These are phyloP conservation scores for Dynastes hyllus DNA, from an alignment of 2,888 invertebrate genomes.

Conservation along the genomic window DNA sequence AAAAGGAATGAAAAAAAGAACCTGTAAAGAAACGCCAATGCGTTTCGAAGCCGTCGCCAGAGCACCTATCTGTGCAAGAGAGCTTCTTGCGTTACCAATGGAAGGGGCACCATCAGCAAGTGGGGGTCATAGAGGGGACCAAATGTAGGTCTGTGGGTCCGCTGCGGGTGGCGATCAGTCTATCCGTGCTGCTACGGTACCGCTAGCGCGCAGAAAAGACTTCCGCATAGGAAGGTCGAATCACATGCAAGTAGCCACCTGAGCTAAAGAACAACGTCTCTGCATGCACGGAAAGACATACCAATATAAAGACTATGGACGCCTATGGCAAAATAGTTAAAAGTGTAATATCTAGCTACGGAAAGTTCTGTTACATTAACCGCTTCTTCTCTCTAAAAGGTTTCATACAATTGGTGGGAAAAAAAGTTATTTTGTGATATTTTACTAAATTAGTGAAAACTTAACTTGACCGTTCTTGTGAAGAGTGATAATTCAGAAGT, in stretches of 20 bases:
- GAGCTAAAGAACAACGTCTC: constrained; percentile 51
- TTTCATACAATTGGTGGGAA: constrained; percentile 23
- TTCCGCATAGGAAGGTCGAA: constrained; percentile 65
- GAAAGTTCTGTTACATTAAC: neutral
- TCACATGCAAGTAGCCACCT: constrained; percentile 52
- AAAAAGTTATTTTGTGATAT: constrained; percentile 17
- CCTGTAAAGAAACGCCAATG: constrained; percentile 39
- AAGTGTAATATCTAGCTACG: constrained; percentile 28
- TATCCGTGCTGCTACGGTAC: constrained; percentile 66
- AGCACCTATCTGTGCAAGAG: constrained; percentile 50
- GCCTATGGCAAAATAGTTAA: constrained; percentile 14
- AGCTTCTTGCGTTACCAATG: constrained; percentile 47
- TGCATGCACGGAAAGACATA: constrained; percentile 55
- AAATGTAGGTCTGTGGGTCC: constrained; percentile 70
- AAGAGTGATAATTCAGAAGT: constrained; percentile 26
- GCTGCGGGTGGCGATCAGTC: constrained; percentile 69
- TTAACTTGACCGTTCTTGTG: constrained; percentile 9
- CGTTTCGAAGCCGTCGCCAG: constrained; percentile 42
- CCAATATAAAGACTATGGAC: constrained; percentile 15
- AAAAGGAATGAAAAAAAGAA: constrained; percentile 37
- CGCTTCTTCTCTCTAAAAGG: neutral
- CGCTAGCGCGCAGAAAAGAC: constrained; percentile 65
- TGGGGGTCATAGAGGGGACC: constrained; percentile 64
- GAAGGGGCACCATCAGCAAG: constrained; percentile 57
- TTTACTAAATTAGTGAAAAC: constrained; percentile 31